Conservation (phyloP, 2,113 vertebrate species). For the Haliaeetus leucogaster region DNA sequence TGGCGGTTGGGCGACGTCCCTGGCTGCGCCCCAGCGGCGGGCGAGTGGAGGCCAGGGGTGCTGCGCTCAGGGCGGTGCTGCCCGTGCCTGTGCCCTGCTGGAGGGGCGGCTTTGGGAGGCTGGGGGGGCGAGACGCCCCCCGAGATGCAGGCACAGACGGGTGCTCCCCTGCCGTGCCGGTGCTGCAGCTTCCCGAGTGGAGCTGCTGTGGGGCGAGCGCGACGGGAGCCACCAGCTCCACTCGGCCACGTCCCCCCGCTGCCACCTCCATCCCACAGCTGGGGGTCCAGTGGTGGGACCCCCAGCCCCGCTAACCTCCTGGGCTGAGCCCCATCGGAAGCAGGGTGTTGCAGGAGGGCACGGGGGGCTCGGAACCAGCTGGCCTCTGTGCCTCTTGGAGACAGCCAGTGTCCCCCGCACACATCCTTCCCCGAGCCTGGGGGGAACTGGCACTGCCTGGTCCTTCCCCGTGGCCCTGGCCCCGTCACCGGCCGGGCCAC, state of each 20-base stretch:
- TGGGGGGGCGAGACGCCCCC: fast-evolving
- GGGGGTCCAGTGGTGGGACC: neutral
- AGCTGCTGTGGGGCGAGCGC: fast-evolving
- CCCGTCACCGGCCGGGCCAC: fast-evolving
- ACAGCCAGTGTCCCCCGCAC: neutral
- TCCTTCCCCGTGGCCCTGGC: neutral
- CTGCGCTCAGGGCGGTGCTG: neutral
- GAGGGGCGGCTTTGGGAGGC: neutral
- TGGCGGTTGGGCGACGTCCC: fast-evolving
- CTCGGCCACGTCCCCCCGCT: fast-evolving
- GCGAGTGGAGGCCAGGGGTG: neutral
- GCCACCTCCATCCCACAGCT: neutral
- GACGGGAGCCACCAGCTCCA: neutral
- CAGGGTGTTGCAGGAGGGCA: neutral
- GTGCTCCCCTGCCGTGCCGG: neutral
- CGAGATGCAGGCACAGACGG: fast-evolving
- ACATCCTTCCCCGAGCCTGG: neutral
- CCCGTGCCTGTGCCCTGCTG: neutral
- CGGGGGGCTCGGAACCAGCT: neutral
- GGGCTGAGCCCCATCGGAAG: neutral
- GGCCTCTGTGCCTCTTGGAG: neutral
- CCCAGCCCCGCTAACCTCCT: neutral
- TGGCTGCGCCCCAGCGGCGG: neutral
- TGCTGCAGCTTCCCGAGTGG: fast-evolving
- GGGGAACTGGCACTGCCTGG: neutral